Percentiles rank a stretch among this genome's conserved stretches.
Evolutionary conservation across 1,140 invertebrate genomes (phyloP).

Genomic region (Galleria mellonella): DNA sequence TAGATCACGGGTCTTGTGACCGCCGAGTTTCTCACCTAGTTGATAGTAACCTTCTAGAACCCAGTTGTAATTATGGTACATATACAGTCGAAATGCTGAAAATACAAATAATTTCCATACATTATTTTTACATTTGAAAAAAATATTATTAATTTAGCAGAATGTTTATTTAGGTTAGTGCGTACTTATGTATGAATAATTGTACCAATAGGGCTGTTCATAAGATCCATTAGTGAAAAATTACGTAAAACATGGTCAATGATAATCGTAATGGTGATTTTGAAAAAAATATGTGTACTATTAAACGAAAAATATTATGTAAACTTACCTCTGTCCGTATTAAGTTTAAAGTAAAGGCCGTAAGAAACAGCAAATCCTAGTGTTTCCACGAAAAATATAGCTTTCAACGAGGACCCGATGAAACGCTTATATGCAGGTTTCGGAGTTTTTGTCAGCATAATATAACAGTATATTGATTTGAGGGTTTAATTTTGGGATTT

Average conservation of each 20-base stretch:
- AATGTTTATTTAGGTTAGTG: too few species aligned
- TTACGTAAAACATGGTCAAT: too few species aligned
- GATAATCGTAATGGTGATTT: too few species aligned
- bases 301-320: conserved; percentile 7
- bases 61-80: conserved; percentile 76
- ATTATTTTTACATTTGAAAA: too few species aligned
- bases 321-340: conserved; percentile 76
- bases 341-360: conserved; percentile 76
- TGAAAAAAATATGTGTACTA: conserved; percentile 3
- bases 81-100: conserved; percentile 77
- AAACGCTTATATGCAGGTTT: conserved; percentile 71
- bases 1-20: conserved; percentile 68
- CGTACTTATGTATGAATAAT: too few species aligned
- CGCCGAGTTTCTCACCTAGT: conserved; percentile 74
- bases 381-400: conserved; percentile 73
- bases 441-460: conserved; percentile 77
- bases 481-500: conserved; percentile 3
- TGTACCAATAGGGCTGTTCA: too few species aligned
- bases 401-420: conserved; percentile 66
- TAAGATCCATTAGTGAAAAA: too few species aligned
- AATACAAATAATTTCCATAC: conserved; percentile 13
- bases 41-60: conserved; percentile 77
- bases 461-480: conserved; percentile 20
- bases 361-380: conserved; percentile 74
- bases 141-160: too few species aligned